phyloP scores from a whole-genome alignment of 2,113 vertebrate genomes.

The Coracopsis vasa region DNA sequence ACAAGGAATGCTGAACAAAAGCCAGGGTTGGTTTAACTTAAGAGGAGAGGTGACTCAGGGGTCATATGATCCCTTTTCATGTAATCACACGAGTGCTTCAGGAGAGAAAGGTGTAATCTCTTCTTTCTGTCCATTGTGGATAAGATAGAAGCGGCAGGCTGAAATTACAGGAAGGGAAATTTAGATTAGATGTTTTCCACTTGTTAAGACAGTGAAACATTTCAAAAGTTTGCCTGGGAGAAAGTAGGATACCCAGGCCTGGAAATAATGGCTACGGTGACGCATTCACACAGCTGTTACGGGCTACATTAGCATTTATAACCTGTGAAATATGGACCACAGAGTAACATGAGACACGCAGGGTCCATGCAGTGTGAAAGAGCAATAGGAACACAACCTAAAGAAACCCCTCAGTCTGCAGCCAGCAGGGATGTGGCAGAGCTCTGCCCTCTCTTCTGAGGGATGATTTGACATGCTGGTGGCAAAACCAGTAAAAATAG shows the following conservation, averaged over 20 bases:
- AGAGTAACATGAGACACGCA: not conserved
- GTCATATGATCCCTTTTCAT: not conserved
- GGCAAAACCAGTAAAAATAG: not conserved
- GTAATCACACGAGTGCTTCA: conserved; percentile 21
- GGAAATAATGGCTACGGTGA: not conserved
- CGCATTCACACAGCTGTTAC: not conserved
- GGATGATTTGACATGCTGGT: not conserved
- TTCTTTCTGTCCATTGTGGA: not conserved
- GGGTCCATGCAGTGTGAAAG: not conserved
- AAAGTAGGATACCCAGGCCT: not conserved
- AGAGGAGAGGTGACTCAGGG: not conserved
- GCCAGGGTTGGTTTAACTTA: not conserved
- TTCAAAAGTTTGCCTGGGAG: not conserved
- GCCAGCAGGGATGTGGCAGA: not conserved
- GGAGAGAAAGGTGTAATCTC: not conserved
- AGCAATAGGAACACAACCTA: not conserved
- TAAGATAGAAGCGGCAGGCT: not conserved
- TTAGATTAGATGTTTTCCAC: not conserved
- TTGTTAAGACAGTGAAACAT: not conserved
- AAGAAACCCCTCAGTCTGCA: not conserved
- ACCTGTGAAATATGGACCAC: not conserved
- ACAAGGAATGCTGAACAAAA: not conserved
- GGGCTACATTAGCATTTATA: not conserved
- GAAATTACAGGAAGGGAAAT: conserved; percentile 37
- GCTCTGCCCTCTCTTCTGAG: not conserved